phyloP scores from a whole-genome alignment of 2,113 vertebrate species.

The Trichomycterus rosablanca region DNA sequence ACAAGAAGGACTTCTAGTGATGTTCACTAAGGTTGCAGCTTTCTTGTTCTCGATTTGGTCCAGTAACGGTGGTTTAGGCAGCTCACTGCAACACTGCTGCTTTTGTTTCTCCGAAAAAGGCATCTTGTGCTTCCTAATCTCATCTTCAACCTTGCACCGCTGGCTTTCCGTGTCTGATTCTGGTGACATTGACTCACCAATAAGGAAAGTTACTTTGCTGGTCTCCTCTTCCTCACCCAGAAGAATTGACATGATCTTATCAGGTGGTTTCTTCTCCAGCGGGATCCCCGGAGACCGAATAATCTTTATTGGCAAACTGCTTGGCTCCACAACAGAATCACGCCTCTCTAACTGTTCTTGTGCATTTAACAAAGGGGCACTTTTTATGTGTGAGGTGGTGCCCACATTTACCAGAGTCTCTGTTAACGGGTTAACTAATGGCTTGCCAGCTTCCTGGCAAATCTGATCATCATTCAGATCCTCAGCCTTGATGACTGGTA shows the following conservation, averaged over 20 bases:
- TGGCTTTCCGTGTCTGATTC: slow-evolving; percentile 91
- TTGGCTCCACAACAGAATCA: slow-evolving; percentile 50
- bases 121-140: slow-evolving; percentile 76
- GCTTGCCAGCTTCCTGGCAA: slow-evolving; percentile 60
- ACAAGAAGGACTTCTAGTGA: slow-evolving; percentile 64
- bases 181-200: slow-evolving; percentile 95
- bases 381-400: slow-evolving; percentile 62
- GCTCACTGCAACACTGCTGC: slow-evolving; percentile 38
- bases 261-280: slow-evolving; percentile 86
- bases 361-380: slow-evolving; percentile 3
- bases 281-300: slow-evolving; percentile 56
- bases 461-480: slow-evolving; percentile 55
- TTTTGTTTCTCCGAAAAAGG: too few species aligned
- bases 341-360: slow-evolving; percentile 31
- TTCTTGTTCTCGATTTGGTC: slow-evolving; percentile 77
- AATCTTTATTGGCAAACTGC: slow-evolving; percentile 47
- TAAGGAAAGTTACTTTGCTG: slow-evolving; percentile 91
- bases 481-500: slow-evolving; percentile 56
- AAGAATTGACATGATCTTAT: slow-evolving; percentile 69
- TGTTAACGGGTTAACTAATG: slow-evolving; percentile 9
- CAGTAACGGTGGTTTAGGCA: slow-evolving; percentile 57
- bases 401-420: slow-evolving; percentile 67
- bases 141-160: slow-evolving; percentile 75
- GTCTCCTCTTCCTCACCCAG: slow-evolving; percentile 51
- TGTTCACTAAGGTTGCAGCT: slow-evolving; percentile 59